These are phyloP conservation scores for Noctua janthe DNA, from an alignment of 2,888 invertebrate species.

Conservation along the genomic window DNA sequence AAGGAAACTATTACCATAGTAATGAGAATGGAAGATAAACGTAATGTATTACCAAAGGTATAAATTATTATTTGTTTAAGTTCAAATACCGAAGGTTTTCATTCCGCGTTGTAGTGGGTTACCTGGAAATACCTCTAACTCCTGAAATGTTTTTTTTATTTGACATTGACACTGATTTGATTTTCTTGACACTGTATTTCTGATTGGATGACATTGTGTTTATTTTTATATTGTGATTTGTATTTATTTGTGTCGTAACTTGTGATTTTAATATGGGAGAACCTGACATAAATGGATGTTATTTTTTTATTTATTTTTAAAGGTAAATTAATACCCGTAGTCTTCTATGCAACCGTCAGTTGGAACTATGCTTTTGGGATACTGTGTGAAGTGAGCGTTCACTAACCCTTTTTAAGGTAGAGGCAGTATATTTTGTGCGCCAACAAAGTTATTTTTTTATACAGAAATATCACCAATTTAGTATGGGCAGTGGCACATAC, in stretches of 20 bases:
- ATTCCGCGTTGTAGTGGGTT: not conserved
- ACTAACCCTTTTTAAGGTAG: not conserved
- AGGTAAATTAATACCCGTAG: not conserved
- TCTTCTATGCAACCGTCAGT: not conserved
- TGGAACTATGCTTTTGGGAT: not conserved
- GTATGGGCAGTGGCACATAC: too few relatives aligned
- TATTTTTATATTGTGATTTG: too few relatives aligned
- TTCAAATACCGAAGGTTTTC: not conserved
- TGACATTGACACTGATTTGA: too few relatives aligned
- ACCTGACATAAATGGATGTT: too few relatives aligned
- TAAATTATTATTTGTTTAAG: not conserved
- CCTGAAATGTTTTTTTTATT: too few relatives aligned
- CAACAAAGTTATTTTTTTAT: too few relatives aligned
- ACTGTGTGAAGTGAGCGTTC: not conserved
- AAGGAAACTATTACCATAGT: conserved; percentile 23
- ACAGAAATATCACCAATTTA: too few relatives aligned
- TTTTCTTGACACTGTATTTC: too few relatives aligned
- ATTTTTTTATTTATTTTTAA: too few relatives aligned
- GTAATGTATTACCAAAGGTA: not conserved
- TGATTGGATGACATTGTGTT: too few relatives aligned
- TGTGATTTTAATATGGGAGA: too few relatives aligned
- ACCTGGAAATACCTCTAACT: not conserved
- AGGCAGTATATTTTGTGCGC: too few relatives aligned
- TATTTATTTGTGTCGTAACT: not conserved
- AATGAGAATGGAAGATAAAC: conserved; percentile 11